These are phyloP conservation scores for Pteromalus puparum DNA, from an alignment of 1,140 invertebrate species.

Conservation along the genomic window DNA sequence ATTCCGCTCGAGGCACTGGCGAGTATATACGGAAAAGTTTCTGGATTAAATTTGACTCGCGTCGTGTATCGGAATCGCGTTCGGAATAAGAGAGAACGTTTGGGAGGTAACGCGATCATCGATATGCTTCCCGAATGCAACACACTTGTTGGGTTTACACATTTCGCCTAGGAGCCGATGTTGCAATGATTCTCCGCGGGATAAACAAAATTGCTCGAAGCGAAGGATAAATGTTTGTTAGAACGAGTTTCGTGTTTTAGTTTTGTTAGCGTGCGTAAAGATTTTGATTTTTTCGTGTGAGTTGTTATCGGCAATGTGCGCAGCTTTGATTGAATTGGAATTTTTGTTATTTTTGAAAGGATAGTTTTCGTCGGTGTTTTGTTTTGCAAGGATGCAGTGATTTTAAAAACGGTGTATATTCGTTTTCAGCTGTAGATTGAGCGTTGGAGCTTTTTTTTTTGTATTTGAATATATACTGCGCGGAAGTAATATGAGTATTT, in stretches of 20 bases:
- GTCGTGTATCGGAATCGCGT: neutral
- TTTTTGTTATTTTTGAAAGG: neutral
- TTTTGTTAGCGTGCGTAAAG: neutral
- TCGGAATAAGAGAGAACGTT: neutral
- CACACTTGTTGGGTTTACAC: neutral
- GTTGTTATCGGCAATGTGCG: neutral
- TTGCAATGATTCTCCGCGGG: neutral
- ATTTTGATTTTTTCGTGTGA: neutral
- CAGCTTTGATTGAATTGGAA: neutral
- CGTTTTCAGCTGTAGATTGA: no score
- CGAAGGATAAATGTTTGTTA: neutral
- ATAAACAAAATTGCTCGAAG: neutral
- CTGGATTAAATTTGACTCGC: neutral
- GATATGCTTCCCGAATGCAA: neutral
- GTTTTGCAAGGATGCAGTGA: neutral
- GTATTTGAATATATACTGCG: no score
- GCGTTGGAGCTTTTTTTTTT: no score
- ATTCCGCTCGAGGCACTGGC: neutral
- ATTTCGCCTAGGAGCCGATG: neutral
- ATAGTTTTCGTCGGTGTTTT: neutral
- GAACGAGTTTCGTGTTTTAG: neutral
- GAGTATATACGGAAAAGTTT: neutral
- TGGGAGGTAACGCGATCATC: neutral
- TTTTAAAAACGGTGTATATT: no score
- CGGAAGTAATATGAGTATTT: no score